Conservation (phyloP, 1,140 invertebrate genomes). For the Dreissena polymorpha region DNA sequence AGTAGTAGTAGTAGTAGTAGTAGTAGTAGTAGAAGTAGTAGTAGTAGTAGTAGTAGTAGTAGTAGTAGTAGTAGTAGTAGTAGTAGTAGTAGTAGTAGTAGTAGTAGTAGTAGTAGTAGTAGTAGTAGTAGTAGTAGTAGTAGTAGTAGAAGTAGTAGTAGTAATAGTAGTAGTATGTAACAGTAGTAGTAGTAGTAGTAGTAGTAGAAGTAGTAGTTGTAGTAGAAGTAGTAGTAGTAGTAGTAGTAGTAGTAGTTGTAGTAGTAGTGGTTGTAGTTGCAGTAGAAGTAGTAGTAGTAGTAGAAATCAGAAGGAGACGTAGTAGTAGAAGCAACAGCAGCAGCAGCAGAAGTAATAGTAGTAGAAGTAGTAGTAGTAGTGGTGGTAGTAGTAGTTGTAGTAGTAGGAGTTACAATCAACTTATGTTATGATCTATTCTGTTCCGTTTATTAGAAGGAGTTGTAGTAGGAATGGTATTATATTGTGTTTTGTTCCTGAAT, state of each 20-base stretch:
- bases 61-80: slow-evolving; percentile 2
- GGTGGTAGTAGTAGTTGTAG: background rate
- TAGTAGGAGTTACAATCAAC: background rate
- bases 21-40: background rate
- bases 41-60: slow-evolving; percentile 2
- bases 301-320: no score
- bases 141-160: background rate
- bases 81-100: slow-evolving; percentile 3
- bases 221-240: background rate
- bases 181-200: slow-evolving; percentile 3
- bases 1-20: slow-evolving; percentile 1
- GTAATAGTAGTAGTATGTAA: no score
- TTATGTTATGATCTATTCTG: no score
- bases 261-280: no score
- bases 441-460: no score
- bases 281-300: background rate
- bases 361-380: background rate
- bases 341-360: background rate
- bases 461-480: no score
- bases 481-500: no score
- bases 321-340: background rate
- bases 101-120: background rate
- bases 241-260: background rate
- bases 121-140: slow-evolving; percentile 2
- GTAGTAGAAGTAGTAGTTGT: background rate